Evolutionary conservation across 1,140 invertebrate genomes (phyloP), one percentile per base, ranked within the genome.

Genomic region (Sitophilus oryzae): DNA sequence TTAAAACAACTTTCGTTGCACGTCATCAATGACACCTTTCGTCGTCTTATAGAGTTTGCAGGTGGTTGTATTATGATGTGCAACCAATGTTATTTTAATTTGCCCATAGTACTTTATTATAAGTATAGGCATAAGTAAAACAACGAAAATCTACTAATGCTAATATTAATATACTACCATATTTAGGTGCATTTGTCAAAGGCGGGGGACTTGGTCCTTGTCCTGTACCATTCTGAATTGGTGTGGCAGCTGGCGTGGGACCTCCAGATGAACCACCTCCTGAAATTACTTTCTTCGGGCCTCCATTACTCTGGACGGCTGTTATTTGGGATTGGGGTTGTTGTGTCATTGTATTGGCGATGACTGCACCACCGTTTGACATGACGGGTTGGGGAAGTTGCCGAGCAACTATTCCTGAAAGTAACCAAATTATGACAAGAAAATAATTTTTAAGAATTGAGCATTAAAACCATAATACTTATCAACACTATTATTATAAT

Each of bases 221-320:
- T n/a, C 53, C 40, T 4, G 52, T 56, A 10, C 55, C 55, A 36
- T 57, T 57, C n/a, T 52, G 52, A 20, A 64, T 53, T 20, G 66
- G 66, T 22, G 66, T 67, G 40, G 59, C 61, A 14, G 66, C 63
- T 9, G 66, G 66, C 9, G 66, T 67, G 21, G 61, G 65, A 18
- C 52, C 65, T 23, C 57, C 55, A 2, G 66, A 67, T 52, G 63
- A 62, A 22, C 59, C 60, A 18, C 45, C 58, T 8, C 48, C 43
- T 11, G 36, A 38, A 2, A 35, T 56, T 58, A 52, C 55, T 59
- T 67, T 56, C 60, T 64, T 54, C 48, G 46, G 2, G 6, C n/a
- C 38, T 11, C 53, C 53, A 34, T 56, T 56, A 20, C 22, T 56
- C 38, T 54, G 46, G 11, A 56, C 10, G 19, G 45, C 45, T 11